Evolutionary conservation across 2,888 invertebrate genomes (phyloP).

Genomic region (Aleiodes leptofemur): DNA sequence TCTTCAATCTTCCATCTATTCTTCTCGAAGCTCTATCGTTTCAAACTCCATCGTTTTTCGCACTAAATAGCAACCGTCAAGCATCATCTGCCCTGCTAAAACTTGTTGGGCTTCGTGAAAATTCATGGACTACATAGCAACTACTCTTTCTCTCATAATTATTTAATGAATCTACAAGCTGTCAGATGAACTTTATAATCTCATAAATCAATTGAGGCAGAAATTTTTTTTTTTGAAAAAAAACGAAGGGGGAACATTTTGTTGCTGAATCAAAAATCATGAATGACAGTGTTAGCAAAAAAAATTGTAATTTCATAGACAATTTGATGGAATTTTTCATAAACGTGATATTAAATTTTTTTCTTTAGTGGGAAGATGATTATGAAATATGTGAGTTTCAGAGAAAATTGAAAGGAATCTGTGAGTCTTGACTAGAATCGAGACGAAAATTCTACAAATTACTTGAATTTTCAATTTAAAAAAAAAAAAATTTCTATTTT

Average conservation of each 20-base stretch:
- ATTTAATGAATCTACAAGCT: constrained; percentile 11
- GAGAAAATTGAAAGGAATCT: too few species aligned
- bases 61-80: constrained; percentile 25
- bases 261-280: too few species aligned
- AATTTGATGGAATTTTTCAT: too few species aligned
- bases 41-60: constrained; percentile 17
- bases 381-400: too few species aligned
- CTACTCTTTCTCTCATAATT: constrained; percentile 2
- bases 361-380: too few species aligned
- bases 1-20: constrained; percentile 10
- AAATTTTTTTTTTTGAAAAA: too few species aligned
- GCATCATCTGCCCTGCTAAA: constrained; percentile 32
- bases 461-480: too few species aligned
- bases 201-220: constrained; percentile 13
- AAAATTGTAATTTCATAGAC: not conserved
- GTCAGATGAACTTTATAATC: constrained; percentile 7
- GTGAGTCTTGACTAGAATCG: too few species aligned
- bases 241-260: too few species aligned
- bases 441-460: too few species aligned
- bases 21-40: not conserved
- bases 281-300: not conserved
- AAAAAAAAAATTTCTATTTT: too few species aligned
- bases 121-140: constrained; percentile 35
- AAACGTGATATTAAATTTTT: too few species aligned
- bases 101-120: constrained; percentile 44